phyloP scores from a whole-genome alignment of 1,140 invertebrate genomes.

The Harpegnathos saltator region DNA sequence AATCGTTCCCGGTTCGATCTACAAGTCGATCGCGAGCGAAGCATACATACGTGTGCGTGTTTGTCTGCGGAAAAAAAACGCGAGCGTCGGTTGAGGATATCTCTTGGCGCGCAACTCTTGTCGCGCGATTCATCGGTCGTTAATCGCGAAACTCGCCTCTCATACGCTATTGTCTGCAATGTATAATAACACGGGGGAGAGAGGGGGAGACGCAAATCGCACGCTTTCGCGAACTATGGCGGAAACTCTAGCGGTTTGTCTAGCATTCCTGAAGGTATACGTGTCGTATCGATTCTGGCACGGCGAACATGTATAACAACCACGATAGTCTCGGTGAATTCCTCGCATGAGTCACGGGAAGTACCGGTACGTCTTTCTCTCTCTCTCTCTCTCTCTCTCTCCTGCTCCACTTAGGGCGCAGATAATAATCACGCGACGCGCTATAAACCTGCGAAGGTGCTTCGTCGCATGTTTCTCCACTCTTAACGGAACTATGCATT shows the following conservation, averaged over 20 bases:
- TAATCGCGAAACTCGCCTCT: not conserved
- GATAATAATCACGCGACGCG: constrained; percentile 67
- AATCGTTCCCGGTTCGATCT: constrained; percentile 8
- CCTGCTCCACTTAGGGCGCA: constrained; percentile 60
- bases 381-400: no score
- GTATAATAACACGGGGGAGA: constrained; percentile 9
- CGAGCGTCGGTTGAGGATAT: not conserved
- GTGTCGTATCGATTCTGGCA: constrained; percentile 67
- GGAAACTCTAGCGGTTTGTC: constrained; percentile 49
- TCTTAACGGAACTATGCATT: constrained; percentile 35
- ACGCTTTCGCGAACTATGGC: no score
- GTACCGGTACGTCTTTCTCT: constrained; percentile 70
- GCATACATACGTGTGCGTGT: not conserved
- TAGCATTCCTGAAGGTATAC: constrained; percentile 67
- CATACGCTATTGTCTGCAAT: not conserved
- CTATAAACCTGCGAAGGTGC: constrained; percentile 52
- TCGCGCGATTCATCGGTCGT: no score
- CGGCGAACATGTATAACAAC: constrained; percentile 24
- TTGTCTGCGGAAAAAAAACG: no score
- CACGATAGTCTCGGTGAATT: constrained; percentile 68
- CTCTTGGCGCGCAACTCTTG: no score
- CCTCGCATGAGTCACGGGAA: constrained; percentile 72
- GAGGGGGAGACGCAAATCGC: constrained; percentile 5
- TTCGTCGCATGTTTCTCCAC: constrained; percentile 40
- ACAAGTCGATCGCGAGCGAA: not conserved